Evolutionary conservation across 1,140 invertebrate genomes (phyloP), one percentile per base, ranked within the genome.

Genomic region (Fragariocoptes setiger): DNA sequence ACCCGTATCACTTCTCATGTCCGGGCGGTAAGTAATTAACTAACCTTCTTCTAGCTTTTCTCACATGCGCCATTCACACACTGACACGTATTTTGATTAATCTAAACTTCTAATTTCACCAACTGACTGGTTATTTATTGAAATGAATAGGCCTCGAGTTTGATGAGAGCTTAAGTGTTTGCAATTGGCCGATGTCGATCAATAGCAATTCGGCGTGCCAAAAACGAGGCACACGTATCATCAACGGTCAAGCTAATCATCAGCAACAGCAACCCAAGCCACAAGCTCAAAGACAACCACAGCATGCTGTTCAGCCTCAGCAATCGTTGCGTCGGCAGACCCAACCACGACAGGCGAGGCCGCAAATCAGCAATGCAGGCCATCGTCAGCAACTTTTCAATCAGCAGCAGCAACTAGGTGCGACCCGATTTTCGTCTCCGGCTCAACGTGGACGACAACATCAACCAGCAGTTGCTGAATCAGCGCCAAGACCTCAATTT

Each of bases 1-100:
- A 62, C 25, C 54, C 66, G 3, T 59, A 53, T 42, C 49, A 54
- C 14, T 60, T 58, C 42, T 47, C 49, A 19, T 59, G 57, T 43
- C 52, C 51, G 2, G 47, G 44, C 18, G 56, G n/a, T n/a, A n/a
- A n/a, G n/a, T n/a, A n/a, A 52, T n/a, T n/a, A n/a, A n/a, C n/a
- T n/a, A n/a, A n/a, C n/a, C n/a, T n/a, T n/a, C n/a, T n/a, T n/a
- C n/a, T n/a, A n/a, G n/a, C n/a, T n/a, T n/a, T n/a, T n/a, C n/a
- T n/a, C n/a, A n/a, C n/a, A n/a, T n/a, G n/a, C n/a, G n/a, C n/a
- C n/a, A n/a, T n/a, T n/a, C n/a, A n/a, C n/a, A n/a, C n/a, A n/a
- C n/a, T n/a, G n/a, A n/a, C n/a, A n/a, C n/a, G n/a, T n/a, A n/a
- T n/a, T n/a, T n/a, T n/a, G 48, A 46, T 15, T 54, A n/a, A n/a